Evolutionary conservation across 2,888 invertebrate genomes (phyloP).

Genomic region (Coelopa pilipes): DNA sequence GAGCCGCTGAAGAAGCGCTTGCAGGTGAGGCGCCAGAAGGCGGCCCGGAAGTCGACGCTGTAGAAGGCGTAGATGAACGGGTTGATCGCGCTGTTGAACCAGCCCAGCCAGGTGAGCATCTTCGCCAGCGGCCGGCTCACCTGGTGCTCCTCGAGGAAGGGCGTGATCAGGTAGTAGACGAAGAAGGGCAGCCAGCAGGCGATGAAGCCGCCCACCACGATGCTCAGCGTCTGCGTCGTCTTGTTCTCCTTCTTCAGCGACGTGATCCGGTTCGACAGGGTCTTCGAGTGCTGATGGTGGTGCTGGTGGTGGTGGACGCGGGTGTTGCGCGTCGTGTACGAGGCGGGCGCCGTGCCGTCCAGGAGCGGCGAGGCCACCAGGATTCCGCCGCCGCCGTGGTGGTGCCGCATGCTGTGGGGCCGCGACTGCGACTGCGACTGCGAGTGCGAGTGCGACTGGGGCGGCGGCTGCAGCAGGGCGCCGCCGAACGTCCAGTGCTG

Average conservation of each 20-base stretch:
- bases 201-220: constrained; percentile 88
- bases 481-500: constrained; percentile 53
- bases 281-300: constrained; percentile 57
- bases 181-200: constrained; percentile 92
- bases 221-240: constrained; percentile 86
- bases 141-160: constrained; percentile 76
- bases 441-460: constrained; percentile 31
- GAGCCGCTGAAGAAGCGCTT: constrained; percentile 61
- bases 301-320: constrained; percentile 44
- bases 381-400: constrained; percentile 38
- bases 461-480: constrained; percentile 30
- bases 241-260: constrained; percentile 83
- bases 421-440: constrained; percentile 42
- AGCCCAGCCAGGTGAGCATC: constrained; percentile 86
- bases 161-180: constrained; percentile 81
- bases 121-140: constrained; percentile 76
- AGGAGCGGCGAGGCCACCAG: constrained; percentile 1
- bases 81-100: constrained; percentile 91
- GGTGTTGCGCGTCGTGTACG: constrained; percentile 32
- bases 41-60: constrained; percentile 86
- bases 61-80: constrained; percentile 92
- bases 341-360: constrained; percentile 36
- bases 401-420: constrained; percentile 50
- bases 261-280: constrained; percentile 71
- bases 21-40: constrained; percentile 84